Evolutionary conservation across 2,888 invertebrate genomes (phyloP), one percentile per base, ranked within the genome.

Genomic region (Syrista parreyssii): DNA sequence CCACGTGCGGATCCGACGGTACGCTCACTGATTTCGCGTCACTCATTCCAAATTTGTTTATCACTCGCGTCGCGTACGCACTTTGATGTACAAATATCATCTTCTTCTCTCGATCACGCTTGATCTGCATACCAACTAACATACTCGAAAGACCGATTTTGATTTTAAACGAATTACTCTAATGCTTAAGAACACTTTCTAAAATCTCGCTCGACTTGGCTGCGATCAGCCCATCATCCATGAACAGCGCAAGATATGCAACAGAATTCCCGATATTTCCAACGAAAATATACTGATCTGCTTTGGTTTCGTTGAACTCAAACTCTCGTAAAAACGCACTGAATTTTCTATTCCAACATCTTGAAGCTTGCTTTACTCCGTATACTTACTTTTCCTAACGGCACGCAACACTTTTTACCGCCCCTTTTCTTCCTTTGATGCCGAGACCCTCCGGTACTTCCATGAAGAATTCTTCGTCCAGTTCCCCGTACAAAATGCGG

Each of bases 331-430:
- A 55, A 77, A 85, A 86, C 15, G 79, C 71, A 15, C 40, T 73
- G 74, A 88, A 84, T 35, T 79, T 74, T 40, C 81, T 78, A 76
- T 88, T 86, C 88, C 89, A 90, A 69, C 84, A 85, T 35, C 88
- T 75, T 32, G 88, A 84, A 74, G 85, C 85, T 80, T 89, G 88
- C 76, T 88, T 88, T 1, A 90, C 81, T 12, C 89, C 88, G 82
- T 90, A 90, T 34, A 90, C 71, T 73, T 86, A 85, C 78, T 83
- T 86, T 15, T 82, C 82, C 9, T 90, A 75, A 68, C 82, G 76
- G 79, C 88, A 90, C n/a, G n/a, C n/a, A 12, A 82, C 84, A 80
- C 86, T 85, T 12, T 35, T 74, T 35, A 12, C 78, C n/a, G n/a
- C n/a, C n/a, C n/a, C n/a, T n/a, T n/a, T n/a, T 73, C 75, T 68